Evolutionary conservation across 1,140 invertebrate species (phyloP).

Genomic region (Odontomachus brunneus): DNA sequence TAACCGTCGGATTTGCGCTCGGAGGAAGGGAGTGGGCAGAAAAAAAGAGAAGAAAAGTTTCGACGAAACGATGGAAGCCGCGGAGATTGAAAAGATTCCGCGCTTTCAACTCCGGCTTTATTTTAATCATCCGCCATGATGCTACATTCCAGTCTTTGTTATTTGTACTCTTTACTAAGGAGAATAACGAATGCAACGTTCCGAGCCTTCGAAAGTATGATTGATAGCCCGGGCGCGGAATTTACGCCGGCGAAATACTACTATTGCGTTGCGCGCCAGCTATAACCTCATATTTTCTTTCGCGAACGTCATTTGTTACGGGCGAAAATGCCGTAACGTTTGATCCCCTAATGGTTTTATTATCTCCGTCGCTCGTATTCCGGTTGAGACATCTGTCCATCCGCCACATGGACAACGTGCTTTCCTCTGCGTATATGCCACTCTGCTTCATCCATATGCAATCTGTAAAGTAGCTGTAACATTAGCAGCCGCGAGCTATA

Average conservation of each 20-base stretch:
- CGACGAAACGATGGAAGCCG: slow-evolving; percentile 12
- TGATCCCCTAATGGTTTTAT: slow-evolving; percentile 60
- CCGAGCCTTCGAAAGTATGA: slow-evolving; percentile 50
- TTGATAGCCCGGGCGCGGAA: slow-evolving; percentile 43
- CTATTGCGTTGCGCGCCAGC: neutral
- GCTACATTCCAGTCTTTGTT: slow-evolving; percentile 39
- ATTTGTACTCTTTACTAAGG: slow-evolving; percentile 41
- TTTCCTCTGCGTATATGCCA: slow-evolving; percentile 36
- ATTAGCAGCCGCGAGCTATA: slow-evolving; percentile 39
- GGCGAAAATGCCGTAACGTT: slow-evolving; percentile 55
- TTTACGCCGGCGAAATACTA: slow-evolving; percentile 46
- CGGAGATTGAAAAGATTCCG: neutral
- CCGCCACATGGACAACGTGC: slow-evolving; percentile 50
- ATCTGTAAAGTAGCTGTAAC: slow-evolving; percentile 61
- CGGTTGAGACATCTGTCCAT: slow-evolving; percentile 41
- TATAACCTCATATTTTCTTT: slow-evolving; percentile 44
- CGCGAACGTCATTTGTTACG: slow-evolving; percentile 51
- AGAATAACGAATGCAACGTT: slow-evolving; percentile 39
- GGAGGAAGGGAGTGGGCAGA: neutral
- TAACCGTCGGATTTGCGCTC: no score
- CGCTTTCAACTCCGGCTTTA: neutral
- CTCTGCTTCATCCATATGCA: slow-evolving; percentile 58
- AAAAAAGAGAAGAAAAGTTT: slow-evolving; percentile 21
- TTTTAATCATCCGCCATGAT: slow-evolving; percentile 27
- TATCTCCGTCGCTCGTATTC: slow-evolving; percentile 33